Evolutionary conservation across 2,888 invertebrate species (phyloP).

Genomic region (Calameuta pallipes): DNA sequence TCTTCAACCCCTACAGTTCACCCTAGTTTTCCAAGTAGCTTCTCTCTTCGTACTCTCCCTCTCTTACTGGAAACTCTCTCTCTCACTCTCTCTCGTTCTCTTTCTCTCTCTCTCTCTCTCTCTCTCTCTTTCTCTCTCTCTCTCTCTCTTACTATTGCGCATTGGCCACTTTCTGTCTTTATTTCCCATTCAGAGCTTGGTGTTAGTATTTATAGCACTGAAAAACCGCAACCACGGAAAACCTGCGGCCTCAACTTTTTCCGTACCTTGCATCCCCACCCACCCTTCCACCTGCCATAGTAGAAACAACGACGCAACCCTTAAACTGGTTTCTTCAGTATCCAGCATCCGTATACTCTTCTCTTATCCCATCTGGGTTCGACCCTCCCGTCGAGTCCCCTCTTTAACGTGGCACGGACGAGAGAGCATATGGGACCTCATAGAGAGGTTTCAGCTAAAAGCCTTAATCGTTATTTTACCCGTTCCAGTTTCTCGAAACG

Average conservation of each 20-base stretch:
- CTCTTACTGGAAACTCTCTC: not conserved
- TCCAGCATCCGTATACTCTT: constrained; percentile 17
- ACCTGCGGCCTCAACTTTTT: constrained; percentile 29
- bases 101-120: constrained; percentile 22
- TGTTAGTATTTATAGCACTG: constrained; percentile 53
- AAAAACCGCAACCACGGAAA: constrained; percentile 41
- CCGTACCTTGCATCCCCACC: not conserved
- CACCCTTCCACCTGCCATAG: constrained; percentile 30
- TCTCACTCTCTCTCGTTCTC: constrained; percentile 14
- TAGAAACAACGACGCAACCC: constrained; percentile 46
- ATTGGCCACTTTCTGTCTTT: constrained; percentile 8
- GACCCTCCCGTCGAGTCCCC: not conserved
- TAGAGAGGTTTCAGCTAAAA: constrained; percentile 42
- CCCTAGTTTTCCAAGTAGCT: constrained; percentile 16
- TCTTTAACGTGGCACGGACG: not conserved
- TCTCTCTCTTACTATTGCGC: constrained; percentile 18
- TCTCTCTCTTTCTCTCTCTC: not conserved
- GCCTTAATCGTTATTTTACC: constrained; percentile 50
- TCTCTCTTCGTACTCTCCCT: constrained; percentile 25
- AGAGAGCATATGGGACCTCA: constrained; percentile 10
- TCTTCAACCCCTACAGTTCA: not conserved
- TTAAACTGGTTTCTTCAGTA: constrained; percentile 43
- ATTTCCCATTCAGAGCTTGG: constrained; percentile 22
- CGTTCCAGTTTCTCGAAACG: constrained; percentile 29
- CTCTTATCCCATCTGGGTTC: not conserved